Conservation (phyloP, 35 echinoderm and acorn worm genomes). For the Nesometra sesokonis region DNA sequence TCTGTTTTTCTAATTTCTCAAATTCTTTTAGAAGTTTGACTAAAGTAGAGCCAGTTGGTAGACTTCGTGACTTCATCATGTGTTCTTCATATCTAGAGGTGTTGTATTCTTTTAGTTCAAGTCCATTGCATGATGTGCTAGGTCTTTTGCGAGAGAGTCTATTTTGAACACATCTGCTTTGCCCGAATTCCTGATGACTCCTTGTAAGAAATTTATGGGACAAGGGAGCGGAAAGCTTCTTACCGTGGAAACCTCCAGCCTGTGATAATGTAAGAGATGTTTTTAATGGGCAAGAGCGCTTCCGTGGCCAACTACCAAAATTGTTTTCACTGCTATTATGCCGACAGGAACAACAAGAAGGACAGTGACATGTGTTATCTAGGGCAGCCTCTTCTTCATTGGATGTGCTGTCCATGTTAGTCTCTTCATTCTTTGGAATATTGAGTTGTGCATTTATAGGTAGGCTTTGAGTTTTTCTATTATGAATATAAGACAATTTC, state of each 20-base stretch:
- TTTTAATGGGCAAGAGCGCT: conserved; percentile 72
- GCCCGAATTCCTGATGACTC: neutral
- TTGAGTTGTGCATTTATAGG: neutral
- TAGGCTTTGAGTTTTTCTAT: neutral
- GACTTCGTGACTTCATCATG: conserved; percentile 42
- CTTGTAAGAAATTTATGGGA: neutral
- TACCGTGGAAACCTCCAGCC: neutral
- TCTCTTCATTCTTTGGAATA: neutral
- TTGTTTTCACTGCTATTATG: conserved; percentile 26
- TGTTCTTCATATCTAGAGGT: conserved; percentile 20
- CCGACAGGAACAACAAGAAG: conserved; percentile 84
- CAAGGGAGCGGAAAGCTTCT: neutral
- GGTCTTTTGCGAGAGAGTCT: neutral
- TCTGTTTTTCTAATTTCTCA: neutral
- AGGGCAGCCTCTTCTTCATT: neutral
- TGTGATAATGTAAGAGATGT: conserved; percentile 15
- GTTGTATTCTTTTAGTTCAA: conserved; percentile 20
- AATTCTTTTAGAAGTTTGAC: neutral
- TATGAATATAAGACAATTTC: neutral
- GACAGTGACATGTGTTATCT: conserved; percentile 65
- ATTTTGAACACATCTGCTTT: neutral
- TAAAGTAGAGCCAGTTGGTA: conserved; percentile 26
- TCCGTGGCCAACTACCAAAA: conserved; percentile 87
- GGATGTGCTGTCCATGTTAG: neutral
- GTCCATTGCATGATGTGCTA: neutral